Evolutionary conservation across 1,140 invertebrate genomes (phyloP), one percentile per base, ranked within the genome.

Genomic region (Ceratoteleas bidentatus): DNA sequence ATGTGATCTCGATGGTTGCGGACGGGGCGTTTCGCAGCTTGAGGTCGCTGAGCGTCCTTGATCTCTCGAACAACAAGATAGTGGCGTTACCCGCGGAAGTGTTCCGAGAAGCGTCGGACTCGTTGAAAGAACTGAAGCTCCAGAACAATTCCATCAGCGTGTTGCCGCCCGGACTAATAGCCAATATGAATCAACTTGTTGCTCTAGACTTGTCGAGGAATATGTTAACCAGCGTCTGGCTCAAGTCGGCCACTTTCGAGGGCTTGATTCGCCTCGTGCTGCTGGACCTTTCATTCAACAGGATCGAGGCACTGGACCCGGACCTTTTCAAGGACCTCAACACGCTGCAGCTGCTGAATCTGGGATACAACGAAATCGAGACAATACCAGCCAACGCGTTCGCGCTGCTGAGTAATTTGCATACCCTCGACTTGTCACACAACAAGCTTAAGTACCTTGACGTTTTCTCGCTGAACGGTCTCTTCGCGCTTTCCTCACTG

Each of bases 141-240:
- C 95, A 96, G 88, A 97, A 97, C 89, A 98, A 98, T 92, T 97
- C 95, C 52, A 96, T 97, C 53, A 94, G 94, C 86, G 94, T 95
- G 7, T 90, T 97, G 45, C 95, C 96, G 60, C 95, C 96, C 0
- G 95, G 95, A 68, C 92, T 97, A 9, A 96, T 98, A 85, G 93
- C 95, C 6, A 96, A 96, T 85, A 93, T 99, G 85, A 95, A 96
- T 83, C 95, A 97, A 86, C 92, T 99, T 65, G 93, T 96, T 84
- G 94, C 96, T 0, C 90, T 99, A 52, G 96, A 99, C 89, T 92
- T 98, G 83, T 97, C 96, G 14, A 94, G 94, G 84, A 99, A 99
- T 92, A 93, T 95, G 87, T 92, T 99, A 32, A 96, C 96, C 16
- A 96, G 94, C 85, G 94, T 93, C 8, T 98, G 95, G 96, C 95